Conservation (phyloP, 2,888 invertebrate genomes). For the Mythimna ferrago region DNA sequence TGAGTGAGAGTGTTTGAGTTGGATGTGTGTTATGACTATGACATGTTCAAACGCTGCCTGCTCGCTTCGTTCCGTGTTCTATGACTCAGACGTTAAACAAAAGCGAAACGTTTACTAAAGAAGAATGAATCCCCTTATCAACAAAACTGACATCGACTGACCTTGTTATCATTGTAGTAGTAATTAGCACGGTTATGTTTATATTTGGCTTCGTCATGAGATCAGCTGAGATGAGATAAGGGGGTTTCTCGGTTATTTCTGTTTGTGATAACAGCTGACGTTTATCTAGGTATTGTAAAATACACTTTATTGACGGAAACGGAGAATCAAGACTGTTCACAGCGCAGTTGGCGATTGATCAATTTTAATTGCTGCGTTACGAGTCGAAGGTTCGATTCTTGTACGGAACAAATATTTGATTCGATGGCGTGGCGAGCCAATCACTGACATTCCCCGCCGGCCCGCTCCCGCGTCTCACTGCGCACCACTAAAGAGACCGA, state of each 20-base stretch:
- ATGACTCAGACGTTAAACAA: slow-evolving; percentile 4
- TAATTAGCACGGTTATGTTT: slow-evolving; percentile 21
- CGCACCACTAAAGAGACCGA: too few species aligned
- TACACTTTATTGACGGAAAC: neutral
- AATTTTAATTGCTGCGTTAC: too few species aligned
- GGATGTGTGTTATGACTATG: too few species aligned
- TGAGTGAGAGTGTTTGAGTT: too few species aligned
- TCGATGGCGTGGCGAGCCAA: too few species aligned
- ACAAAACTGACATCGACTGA: slow-evolving; percentile 13
- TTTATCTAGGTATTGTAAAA: fast-evolving
- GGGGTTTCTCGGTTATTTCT: neutral
- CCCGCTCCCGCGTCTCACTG: too few species aligned
- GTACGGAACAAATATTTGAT: too few species aligned
- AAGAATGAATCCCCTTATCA: slow-evolving; percentile 43
- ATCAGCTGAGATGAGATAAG: slow-evolving; percentile 2
- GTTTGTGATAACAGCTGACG: neutral
- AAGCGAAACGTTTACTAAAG: neutral
- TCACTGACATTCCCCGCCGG: too few species aligned
- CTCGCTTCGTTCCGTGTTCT: neutral
- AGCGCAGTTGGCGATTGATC: too few species aligned
- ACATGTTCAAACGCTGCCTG: neutral
- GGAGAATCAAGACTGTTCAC: neutral
- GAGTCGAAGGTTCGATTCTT: too few species aligned
- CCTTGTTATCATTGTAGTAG: slow-evolving; percentile 26
- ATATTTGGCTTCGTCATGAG: neutral